These are phyloP conservation scores for Bombyx mori DNA, from an alignment of 1,140 invertebrate species.

Conservation along the genomic window ASM3026992v2 NC_085131.1:12984001-12984500, in stretches of 20 bases:
- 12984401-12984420: constrained; percentile 84
- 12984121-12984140: constrained; percentile 85
- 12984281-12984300: constrained; percentile 87
- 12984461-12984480: constrained; percentile 95
- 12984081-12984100: constrained; percentile 92
- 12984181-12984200: constrained; percentile 97
- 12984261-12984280: constrained; percentile 81
- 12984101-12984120: constrained; percentile 82
- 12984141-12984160: constrained; percentile 91
- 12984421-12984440: constrained; percentile 86
- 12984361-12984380: constrained; percentile 94
- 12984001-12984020: constrained; percentile 78
- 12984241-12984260: constrained; percentile 72
- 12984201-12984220: constrained; percentile 91
- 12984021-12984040: constrained; percentile 77
- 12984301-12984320: constrained; percentile 86
- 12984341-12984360: constrained; percentile 88
- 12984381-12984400: constrained; percentile 85
- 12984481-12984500: constrained; percentile 90
- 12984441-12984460: constrained; percentile 84
- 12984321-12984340: constrained; percentile 89
- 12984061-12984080: constrained; percentile 97
- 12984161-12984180: constrained; percentile 97
- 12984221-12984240: constrained; percentile 82
- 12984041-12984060: constrained; percentile 85